Evolutionary conservation across 2,888 invertebrate genomes (phyloP), one percentile per base, ranked within the genome.

Genomic region (Synergus laeviventris): DNA sequence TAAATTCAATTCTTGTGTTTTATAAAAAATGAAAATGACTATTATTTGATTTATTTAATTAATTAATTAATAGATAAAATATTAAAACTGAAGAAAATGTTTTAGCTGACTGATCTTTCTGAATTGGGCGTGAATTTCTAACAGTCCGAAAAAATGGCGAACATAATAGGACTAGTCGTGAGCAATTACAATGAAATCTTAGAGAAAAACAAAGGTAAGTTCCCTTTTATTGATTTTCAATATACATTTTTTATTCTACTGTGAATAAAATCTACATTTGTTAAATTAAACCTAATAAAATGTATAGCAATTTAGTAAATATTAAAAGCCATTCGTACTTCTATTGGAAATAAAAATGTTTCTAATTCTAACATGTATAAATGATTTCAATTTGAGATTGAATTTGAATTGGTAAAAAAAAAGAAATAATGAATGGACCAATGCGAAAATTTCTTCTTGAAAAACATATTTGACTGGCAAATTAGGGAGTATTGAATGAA

Each of bases 131-230:
- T 24, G 36, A 5, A 73, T 54, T 70, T 39, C 39, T 16, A 11
- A 18, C 16, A 42, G 59, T 59, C 38, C 7, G 21, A 39, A 70
- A 74, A 45, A 73, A 93, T 93, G 93, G 86, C 92, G 77, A 91
- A 90, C 60, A 79, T 93, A 70, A 91, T 93, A 88, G 91, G 90
- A 81, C 85, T 91, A 82, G 90, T 93, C 21, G 91, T 93, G 75
- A 92, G 91, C 84, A 93, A 93, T 84, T 93, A 93, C 87, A 92
- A 92, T 82, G 93, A 93, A 84, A 86, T 93, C 73, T 77, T 92
- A 83, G 90, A 92, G 81, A 85, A 88, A 0, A 91, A 90, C 80
- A 92, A 91, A 91, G 93, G 93, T 93, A 87, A 90, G 86, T 79
- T 45, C 21, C 1, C 1, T 59, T 39, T 59, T 14, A 38, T 36